Evolutionary conservation across 2,113 vertebrate genomes (phyloP).

Genomic region (Sturnus vulgaris): DNA sequence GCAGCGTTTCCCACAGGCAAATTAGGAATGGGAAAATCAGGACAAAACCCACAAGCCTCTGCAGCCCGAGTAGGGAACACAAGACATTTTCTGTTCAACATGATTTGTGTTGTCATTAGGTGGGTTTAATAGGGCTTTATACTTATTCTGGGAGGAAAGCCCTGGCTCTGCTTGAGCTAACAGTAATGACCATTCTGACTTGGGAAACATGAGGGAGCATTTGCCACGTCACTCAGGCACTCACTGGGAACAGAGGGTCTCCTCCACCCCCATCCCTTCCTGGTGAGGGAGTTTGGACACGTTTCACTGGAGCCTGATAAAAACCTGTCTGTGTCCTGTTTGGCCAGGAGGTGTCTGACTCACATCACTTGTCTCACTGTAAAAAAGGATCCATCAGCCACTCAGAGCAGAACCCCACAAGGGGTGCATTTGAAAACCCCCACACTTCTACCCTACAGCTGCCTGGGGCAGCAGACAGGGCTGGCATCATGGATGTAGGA

Average conservation of each 20-base stretch:
- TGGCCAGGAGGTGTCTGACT: background rate
- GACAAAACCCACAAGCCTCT: background rate
- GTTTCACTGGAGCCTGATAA: fast-evolving
- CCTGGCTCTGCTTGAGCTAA: background rate
- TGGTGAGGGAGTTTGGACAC: background rate
- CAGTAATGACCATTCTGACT: background rate
- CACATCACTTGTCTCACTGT: background rate
- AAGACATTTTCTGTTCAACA: slow-evolving; percentile 2
- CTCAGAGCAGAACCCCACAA: background rate
- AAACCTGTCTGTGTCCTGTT: background rate
- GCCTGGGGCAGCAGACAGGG: background rate
- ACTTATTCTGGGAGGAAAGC: background rate
- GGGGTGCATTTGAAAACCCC: background rate
- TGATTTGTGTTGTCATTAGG: slow-evolving; percentile 37
- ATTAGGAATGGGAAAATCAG: slow-evolving; percentile 36
- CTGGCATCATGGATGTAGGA: background rate
- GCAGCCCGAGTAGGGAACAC: background rate
- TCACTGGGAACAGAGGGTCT: background rate
- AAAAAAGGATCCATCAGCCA: background rate
- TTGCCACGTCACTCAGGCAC: fast-evolving
- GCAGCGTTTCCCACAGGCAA: slow-evolving; percentile 19
- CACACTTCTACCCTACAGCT: background rate
- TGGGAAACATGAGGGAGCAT: background rate
- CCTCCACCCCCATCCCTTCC: background rate
- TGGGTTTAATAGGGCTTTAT: slow-evolving; percentile 7